These are phyloP conservation scores for Gonatopus flavifemur DNA, from an alignment of 1,140 invertebrate genomes.

Conservation along the genomic window DNA sequence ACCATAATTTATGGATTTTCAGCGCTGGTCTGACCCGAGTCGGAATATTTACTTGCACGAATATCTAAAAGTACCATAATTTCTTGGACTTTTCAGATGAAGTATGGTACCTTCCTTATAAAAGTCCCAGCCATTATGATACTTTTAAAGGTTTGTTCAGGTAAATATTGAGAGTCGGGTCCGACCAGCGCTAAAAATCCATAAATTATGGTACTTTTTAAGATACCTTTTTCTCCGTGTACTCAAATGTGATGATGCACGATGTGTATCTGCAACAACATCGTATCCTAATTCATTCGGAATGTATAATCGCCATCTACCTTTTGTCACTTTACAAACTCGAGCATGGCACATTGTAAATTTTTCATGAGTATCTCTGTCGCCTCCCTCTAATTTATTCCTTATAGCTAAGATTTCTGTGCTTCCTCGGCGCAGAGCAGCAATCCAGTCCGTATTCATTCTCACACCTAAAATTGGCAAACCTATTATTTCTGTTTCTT, in stretches of 20 bases:
- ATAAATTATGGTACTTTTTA: too few species aligned
- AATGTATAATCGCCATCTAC: not conserved
- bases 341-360: not conserved
- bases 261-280: not conserved
- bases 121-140: too few species aligned
- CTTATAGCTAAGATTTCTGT: constrained; percentile 2
- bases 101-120: too few species aligned
- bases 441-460: constrained; percentile 14
- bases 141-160: too few species aligned
- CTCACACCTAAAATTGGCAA: constrained; percentile 5
- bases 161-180: too few species aligned
- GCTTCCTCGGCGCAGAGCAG: constrained; percentile 7
- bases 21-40: too few species aligned
- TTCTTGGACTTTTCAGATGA: too few species aligned
- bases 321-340: not conserved
- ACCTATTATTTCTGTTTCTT: constrained; percentile 2
- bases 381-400: constrained; percentile 6
- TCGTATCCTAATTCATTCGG: not conserved
- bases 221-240: not conserved
- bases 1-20: too few species aligned
- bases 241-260: not conserved
- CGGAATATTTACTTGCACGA: too few species aligned
- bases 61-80: too few species aligned
- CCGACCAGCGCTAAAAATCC: too few species aligned
- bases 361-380: not conserved